phyloP scores from a whole-genome alignment of 2,797 vertebrate genomes.

The Taenioides sp. region DNA sequence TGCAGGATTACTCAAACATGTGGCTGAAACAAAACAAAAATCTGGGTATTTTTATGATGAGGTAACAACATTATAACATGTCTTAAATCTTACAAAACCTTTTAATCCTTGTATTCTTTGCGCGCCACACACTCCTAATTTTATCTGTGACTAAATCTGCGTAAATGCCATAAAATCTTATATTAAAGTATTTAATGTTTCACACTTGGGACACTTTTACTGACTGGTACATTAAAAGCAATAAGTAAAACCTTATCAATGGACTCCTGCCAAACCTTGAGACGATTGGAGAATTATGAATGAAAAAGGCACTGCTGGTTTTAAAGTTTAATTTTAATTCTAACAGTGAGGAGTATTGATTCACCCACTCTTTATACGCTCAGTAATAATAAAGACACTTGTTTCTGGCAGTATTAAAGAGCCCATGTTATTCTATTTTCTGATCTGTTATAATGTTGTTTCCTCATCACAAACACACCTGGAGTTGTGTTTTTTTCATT shows the following conservation, averaged over 20 bases:
- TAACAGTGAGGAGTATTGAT: neutral
- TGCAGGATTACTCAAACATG: too few species aligned
- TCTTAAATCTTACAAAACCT: too few species aligned
- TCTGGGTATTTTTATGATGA: too few species aligned
- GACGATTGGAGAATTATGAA: slow-evolving; percentile 26
- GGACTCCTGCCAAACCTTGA: slow-evolving; percentile 40
- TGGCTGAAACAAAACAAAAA: too few species aligned
- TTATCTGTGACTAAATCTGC: slow-evolving; percentile 39
- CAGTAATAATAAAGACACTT: neutral
- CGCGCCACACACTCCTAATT: neutral
- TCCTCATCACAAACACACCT: too few species aligned
- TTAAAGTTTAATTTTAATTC: neutral
- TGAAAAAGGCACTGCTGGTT: slow-evolving; percentile 8
- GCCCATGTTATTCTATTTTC: too few species aligned
- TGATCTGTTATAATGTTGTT: too few species aligned
- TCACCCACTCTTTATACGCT: neutral
- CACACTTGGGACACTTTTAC: slow-evolving; percentile 46
- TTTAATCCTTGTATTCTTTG: slow-evolving; percentile 52
- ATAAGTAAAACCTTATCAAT: slow-evolving; percentile 34
- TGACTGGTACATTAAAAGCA: slow-evolving; percentile 43
- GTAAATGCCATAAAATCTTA: slow-evolving; percentile 58
- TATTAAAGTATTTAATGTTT: slow-evolving; percentile 54
- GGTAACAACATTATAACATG: too few species aligned
- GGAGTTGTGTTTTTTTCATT: too few species aligned
- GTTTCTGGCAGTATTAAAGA: neutral